phyloP scores from a whole-genome alignment of 2,797 vertebrate species.

The Nothura maculosa region DNA sequence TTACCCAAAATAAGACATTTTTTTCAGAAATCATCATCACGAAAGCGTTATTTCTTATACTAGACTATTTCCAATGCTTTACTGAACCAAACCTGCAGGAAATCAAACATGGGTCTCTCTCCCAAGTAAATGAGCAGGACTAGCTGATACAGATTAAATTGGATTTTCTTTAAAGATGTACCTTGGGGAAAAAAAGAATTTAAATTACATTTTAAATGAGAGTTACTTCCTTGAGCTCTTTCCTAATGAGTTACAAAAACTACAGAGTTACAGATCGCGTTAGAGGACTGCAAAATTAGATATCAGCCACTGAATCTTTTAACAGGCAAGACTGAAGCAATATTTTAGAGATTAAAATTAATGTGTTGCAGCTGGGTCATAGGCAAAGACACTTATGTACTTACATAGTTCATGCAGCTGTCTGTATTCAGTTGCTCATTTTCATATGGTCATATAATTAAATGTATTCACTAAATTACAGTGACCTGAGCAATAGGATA shows the following conservation, averaged over 20 bases:
- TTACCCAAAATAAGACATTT: background rate
- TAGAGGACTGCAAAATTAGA: background rate
- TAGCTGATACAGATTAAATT: background rate
- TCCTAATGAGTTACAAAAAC: conserved; percentile 7
- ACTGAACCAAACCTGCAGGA: conserved; percentile 2
- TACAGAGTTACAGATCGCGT: background rate
- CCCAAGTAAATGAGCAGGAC: background rate
- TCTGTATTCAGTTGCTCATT: background rate
- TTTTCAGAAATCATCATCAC: background rate
- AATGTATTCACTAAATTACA: background rate
- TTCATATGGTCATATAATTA: background rate
- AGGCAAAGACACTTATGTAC: background rate
- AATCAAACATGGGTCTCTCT: background rate
- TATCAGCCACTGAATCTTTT: background rate
- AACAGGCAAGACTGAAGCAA: background rate
- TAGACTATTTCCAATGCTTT: background rate
- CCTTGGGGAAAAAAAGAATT: background rate
- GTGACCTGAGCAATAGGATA: background rate
- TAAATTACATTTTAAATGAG: conserved; percentile 14
- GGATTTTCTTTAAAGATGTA: background rate
- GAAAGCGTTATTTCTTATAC: background rate
- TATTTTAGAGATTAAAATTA: background rate
- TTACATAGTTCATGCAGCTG: background rate
- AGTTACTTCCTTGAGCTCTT: conserved; percentile 31
- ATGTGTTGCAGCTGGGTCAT: background rate